A percentile compares a stretch with the other conserved stretches of the same genome.
Evolutionary conservation across 2,797 vertebrate species (phyloP).

Genomic region (Bucorvus abyssinicus): DNA sequence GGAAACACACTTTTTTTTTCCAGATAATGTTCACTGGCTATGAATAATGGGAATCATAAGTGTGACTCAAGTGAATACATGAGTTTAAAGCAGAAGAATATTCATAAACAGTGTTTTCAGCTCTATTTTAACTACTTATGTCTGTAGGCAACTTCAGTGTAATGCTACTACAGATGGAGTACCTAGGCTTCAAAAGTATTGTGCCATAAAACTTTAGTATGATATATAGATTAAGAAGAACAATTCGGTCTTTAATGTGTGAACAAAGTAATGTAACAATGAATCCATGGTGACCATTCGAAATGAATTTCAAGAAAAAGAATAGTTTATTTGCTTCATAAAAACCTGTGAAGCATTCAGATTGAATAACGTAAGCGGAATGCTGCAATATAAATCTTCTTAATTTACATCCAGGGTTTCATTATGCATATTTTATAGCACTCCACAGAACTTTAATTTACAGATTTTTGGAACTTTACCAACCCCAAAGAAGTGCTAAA

Average conservation of each 20-base stretch:
- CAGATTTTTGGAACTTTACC: constrained; percentile 78
- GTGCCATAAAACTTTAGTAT: constrained; percentile 64
- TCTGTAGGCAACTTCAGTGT: neutral
- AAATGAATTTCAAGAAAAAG: constrained; percentile 75
- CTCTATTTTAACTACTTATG: neutral
- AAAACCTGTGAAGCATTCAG: constrained; percentile 81
- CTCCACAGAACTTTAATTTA: constrained; percentile 81
- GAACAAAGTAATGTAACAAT: constrained; percentile 71
- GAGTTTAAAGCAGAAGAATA: neutral
- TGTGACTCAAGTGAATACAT: neutral
- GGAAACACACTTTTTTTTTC: neutral
- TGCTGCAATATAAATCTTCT: constrained; percentile 77
- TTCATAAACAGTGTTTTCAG: neutral
- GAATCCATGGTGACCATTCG: constrained; percentile 76
- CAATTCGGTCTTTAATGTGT: constrained; percentile 70
- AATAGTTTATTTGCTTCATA: constrained; percentile 80
- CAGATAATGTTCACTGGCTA: neutral
- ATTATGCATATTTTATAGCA: constrained; percentile 83
- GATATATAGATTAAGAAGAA: constrained; percentile 72
- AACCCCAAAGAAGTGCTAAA: constrained; percentile 77
- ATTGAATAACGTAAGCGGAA: constrained; percentile 80
- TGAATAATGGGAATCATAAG: neutral
- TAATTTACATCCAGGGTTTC: constrained; percentile 80
- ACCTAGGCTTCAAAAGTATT: constrained; percentile 18
- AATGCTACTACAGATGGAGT: neutral